These are phyloP conservation scores for Hemichromis elongatus DNA, from an alignment of 2,113 vertebrate genomes.

Conservation along the genomic window DNA sequence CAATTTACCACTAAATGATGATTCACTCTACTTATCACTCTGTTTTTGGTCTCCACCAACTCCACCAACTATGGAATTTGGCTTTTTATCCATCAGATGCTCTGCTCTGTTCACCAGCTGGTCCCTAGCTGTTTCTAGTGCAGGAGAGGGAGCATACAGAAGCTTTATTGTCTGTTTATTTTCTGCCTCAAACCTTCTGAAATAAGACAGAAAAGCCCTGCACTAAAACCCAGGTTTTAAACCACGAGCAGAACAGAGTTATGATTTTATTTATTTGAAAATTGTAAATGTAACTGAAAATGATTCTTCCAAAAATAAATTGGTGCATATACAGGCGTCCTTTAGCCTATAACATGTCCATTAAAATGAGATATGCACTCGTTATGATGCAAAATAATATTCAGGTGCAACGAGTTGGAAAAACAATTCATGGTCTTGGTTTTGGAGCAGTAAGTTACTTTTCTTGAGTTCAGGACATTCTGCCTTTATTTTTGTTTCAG, in stretches of 20 bases:
- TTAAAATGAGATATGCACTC: background rate
- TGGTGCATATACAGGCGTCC: background rate
- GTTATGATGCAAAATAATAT: background rate
- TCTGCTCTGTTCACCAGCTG: too few species aligned
- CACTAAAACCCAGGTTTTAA: background rate
- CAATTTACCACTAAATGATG: background rate
- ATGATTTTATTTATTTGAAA: background rate
- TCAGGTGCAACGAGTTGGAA: background rate
- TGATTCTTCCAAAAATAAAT: background rate
- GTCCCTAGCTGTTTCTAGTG: too few species aligned
- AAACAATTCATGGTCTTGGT: background rate
- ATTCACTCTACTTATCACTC: background rate
- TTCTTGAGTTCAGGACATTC: constrained; percentile 27
- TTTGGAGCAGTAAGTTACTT: background rate
- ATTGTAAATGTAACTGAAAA: background rate
- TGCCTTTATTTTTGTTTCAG: constrained; percentile 4
- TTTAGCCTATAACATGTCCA: background rate
- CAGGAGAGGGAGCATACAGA: background rate
- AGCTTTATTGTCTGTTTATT: background rate
- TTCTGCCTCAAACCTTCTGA: background rate
- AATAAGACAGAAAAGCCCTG: background rate
- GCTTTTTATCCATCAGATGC: background rate
- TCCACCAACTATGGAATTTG: background rate
- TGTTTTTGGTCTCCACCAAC: background rate
- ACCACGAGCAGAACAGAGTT: background rate